Conservation (phyloP, 2,113 vertebrate genomes). For the Nesospiza acunhae region DNA sequence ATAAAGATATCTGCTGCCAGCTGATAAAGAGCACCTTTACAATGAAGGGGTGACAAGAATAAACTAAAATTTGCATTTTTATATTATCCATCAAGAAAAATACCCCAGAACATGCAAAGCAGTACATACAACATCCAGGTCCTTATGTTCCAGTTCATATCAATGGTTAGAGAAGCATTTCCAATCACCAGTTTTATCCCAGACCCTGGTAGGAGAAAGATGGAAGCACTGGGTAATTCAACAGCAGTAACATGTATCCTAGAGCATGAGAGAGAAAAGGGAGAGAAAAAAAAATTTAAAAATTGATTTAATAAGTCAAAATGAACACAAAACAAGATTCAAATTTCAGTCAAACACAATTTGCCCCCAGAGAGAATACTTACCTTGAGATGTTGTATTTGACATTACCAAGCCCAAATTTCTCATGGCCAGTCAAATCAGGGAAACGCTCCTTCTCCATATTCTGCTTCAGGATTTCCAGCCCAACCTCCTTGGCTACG, state of each 20-base stretch:
- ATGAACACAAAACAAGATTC: not conserved
- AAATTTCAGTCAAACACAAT: not conserved
- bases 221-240: slow-evolving; percentile 70
- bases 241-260: slow-evolving; percentile 68
- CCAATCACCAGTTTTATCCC: slow-evolving; percentile 67
- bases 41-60: not conserved
- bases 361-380: not conserved
- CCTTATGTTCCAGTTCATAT: slow-evolving; percentile 64
- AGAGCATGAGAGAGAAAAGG: not conserved
- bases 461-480: slow-evolving; percentile 52
- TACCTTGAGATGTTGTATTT: slow-evolving; percentile 57
- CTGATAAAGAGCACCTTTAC: not conserved
- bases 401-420: slow-evolving; percentile 15
- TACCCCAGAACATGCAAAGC: too few species aligned
- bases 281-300: not conserved
- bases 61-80: not conserved
- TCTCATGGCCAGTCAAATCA: slow-evolving; percentile 41
- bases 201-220: slow-evolving; percentile 60
- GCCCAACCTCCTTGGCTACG: slow-evolving; percentile 45
- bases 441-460: slow-evolving; percentile 33
- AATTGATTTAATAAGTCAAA: not conserved
- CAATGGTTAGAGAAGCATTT: slow-evolving; percentile 58
- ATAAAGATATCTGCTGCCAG: not conserved
- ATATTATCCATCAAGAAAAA: not conserved
- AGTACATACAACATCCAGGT: slow-evolving; percentile 74